Percentiles rank a stretch among this genome's conserved stretches.
phyloP scores from a whole-genome alignment of 2,113 vertebrate genomes.

The Salvelinus sp. region DNA sequence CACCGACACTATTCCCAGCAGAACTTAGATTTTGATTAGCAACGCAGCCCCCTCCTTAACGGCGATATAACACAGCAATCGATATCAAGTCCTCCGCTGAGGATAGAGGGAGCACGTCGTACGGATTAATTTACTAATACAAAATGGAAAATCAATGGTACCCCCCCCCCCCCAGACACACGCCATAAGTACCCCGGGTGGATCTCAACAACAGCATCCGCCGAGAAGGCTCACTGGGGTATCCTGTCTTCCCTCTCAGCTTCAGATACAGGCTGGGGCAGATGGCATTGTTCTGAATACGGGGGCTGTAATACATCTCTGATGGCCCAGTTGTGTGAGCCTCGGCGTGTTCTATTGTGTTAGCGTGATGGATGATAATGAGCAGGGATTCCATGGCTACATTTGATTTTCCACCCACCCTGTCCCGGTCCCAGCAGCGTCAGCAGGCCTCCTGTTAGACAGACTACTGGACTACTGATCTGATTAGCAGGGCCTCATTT shows the following conservation, averaged over 20 bases:
- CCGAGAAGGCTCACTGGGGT: not conserved
- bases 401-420: not conserved
- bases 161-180: not conserved
- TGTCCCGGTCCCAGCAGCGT: constrained; percentile 36
- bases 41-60: constrained; percentile 49
- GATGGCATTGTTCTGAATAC: not conserved
- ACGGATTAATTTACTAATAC: constrained; percentile 58
- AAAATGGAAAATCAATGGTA: constrained; percentile 59
- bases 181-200: constrained; percentile 5
- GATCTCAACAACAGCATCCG: not conserved
- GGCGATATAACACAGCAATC: constrained; percentile 55
- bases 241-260: not conserved
- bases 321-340: not conserved
- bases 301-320: not conserved
- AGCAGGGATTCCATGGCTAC: constrained; percentile 19
- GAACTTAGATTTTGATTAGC: constrained; percentile 59
- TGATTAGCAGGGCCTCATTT: constrained; percentile 59
- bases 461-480: constrained; percentile 32
- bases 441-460: constrained; percentile 46
- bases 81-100: constrained; percentile 50
- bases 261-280: constrained; percentile 16
- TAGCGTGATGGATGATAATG: constrained; percentile 52
- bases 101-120: constrained; percentile 27
- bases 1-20: constrained; percentile 32
- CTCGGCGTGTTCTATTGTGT: constrained; percentile 25